phyloP scores from a whole-genome alignment of 2,113 vertebrate species.

The Rhinoptilus africanus region DNA sequence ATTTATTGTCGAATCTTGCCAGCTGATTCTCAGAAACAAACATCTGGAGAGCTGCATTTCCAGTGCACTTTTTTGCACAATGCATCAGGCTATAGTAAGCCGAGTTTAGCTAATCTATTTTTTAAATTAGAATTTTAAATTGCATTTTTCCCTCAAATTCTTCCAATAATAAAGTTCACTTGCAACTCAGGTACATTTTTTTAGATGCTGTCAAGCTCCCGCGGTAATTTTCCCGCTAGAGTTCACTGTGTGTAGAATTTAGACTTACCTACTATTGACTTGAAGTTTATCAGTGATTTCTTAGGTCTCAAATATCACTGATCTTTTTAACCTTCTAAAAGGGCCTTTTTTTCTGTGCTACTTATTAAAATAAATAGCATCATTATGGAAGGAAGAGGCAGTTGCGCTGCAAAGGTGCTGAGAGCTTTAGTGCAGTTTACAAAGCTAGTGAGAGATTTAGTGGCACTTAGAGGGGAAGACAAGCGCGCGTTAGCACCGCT shows the following conservation, averaged over 20 bases:
- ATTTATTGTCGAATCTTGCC: conserved; percentile 36
- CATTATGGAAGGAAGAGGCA: conserved; percentile 38
- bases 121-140: conserved; percentile 9
- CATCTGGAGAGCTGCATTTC: neutral
- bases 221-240: conserved; percentile 30
- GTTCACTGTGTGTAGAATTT: conserved; percentile 59
- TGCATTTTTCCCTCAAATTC: neutral
- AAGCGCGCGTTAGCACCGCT: neutral
- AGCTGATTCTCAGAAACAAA: conserved; percentile 42
- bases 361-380: conserved; percentile 67
- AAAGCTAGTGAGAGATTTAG: conserved; percentile 47
- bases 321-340: conserved; percentile 64
- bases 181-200: neutral
- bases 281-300: conserved; percentile 64
- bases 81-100: neutral
- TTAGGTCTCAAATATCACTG: conserved; percentile 62
- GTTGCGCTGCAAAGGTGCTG: conserved; percentile 7
- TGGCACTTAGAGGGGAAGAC: neutral
- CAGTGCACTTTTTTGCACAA: neutral
- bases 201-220: neutral
- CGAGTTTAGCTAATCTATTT: neutral
- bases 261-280: conserved; percentile 56
- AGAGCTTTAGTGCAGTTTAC: conserved; percentile 44
- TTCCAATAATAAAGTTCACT: conserved; percentile 15
- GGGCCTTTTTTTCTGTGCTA: neutral